Conservation (phyloP, 2,888 invertebrate species). For the Caenorhabditis doughertyi region DNA sequence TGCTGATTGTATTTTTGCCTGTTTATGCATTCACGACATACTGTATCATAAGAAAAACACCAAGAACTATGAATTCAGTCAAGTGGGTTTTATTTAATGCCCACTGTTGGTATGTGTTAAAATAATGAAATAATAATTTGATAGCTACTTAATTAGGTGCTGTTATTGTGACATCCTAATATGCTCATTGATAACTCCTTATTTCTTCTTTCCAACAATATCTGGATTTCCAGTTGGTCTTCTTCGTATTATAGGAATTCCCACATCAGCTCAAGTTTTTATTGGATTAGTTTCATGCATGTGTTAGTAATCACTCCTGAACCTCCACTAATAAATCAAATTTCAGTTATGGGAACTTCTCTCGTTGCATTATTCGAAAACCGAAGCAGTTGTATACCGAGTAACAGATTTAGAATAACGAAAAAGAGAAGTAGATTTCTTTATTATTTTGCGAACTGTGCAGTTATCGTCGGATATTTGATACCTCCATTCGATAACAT, state of each 20-base stretch:
- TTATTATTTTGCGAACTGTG: slow-evolving; percentile 16
- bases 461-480: not conserved
- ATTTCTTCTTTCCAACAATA: slow-evolving; percentile 53
- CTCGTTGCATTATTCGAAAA: slow-evolving; percentile 44
- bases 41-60: slow-evolving; percentile 43
- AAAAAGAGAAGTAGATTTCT: not conserved
- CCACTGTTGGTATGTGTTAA: slow-evolving; percentile 38
- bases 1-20: slow-evolving; percentile 33
- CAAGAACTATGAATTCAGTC: slow-evolving; percentile 39
- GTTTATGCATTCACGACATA: slow-evolving; percentile 38
- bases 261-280: slow-evolving; percentile 28
- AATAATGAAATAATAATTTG: too few species aligned
- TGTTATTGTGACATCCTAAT: slow-evolving; percentile 33
- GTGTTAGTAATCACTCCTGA: slow-evolving; percentile 21
- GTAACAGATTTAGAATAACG: slow-evolving; percentile 33
- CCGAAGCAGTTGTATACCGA: slow-evolving; percentile 41
- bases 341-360: slow-evolving; percentile 43
- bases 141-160: slow-evolving; percentile 33
- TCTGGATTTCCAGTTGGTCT: slow-evolving; percentile 47
- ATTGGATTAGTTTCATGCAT: slow-evolving; percentile 25
- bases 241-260: slow-evolving; percentile 31
- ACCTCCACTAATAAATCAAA: not conserved
- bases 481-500: slow-evolving; percentile 24
- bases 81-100: slow-evolving; percentile 36
- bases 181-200: slow-evolving; percentile 51